Evolutionary conservation across 2,888 invertebrate species (phyloP).

Genomic region (Pyrrhia umbra): DNA sequence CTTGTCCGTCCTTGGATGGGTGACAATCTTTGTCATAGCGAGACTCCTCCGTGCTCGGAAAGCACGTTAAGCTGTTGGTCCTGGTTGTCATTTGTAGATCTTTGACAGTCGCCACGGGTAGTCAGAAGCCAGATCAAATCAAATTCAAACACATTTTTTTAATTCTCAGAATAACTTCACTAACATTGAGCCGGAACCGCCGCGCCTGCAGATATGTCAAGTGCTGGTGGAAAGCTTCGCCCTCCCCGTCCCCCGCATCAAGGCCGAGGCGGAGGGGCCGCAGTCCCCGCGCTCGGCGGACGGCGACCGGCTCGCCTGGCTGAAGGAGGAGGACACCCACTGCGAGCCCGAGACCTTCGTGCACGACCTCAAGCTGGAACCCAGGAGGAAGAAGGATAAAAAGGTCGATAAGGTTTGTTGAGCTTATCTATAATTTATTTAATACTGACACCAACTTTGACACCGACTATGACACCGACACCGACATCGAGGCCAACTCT

Average conservation of each 20-base stretch:
- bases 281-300: background rate
- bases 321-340: slow-evolving; percentile 68
- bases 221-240: background rate
- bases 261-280: slow-evolving; percentile 37
- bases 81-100: too few relatives aligned
- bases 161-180: slow-evolving; percentile 41
- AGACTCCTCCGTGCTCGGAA: too few relatives aligned
- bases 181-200: background rate
- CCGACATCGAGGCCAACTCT: too few relatives aligned
- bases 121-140: too few relatives aligned
- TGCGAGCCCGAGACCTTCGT: slow-evolving; percentile 78
- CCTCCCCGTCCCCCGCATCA: background rate
- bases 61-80: too few relatives aligned
- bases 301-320: background rate
- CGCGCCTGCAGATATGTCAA: slow-evolving; percentile 16
- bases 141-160: background rate
- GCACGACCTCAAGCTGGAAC: slow-evolving; percentile 64
- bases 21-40: too few relatives aligned
- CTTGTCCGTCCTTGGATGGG: too few relatives aligned
- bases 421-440: background rate
- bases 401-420: slow-evolving; percentile 40
- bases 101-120: too few relatives aligned
- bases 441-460: too few relatives aligned
- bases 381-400: slow-evolving; percentile 27
- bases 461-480: too few relatives aligned